Conservation (phyloP, 2,888 invertebrate genomes). For the Orchestes rusci region DNA sequence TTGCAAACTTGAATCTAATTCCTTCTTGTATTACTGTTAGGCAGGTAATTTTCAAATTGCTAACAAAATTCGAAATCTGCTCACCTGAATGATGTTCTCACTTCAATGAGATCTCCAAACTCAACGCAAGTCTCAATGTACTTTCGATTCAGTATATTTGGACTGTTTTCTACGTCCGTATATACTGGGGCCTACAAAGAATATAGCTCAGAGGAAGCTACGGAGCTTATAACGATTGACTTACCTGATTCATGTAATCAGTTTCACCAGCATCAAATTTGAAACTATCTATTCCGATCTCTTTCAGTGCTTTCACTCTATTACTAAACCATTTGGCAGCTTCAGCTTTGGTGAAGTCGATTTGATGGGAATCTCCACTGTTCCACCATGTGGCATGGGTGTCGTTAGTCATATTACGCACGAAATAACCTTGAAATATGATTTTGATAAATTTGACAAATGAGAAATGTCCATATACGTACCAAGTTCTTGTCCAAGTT, state of each 20-base stretch:
- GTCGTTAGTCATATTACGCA: conserved; percentile 41
- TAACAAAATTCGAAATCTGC: too few species aligned
- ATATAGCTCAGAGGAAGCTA: background rate
- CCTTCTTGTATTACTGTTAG: too few species aligned
- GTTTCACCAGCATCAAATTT: conserved; percentile 80
- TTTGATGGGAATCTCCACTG: conserved; percentile 50
- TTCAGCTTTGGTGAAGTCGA: conserved; percentile 67
- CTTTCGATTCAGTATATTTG: conserved; percentile 50
- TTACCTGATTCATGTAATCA: conserved; percentile 58
- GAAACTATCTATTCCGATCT: conserved; percentile 62
- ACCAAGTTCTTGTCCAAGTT: conserved; percentile 27
- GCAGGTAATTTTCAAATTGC: too few species aligned
- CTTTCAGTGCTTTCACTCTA: conserved; percentile 49
- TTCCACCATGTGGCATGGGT: conserved; percentile 48
- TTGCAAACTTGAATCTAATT: too few species aligned
- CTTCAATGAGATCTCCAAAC: conserved; percentile 60
- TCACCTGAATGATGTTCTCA: conserved; percentile 60
- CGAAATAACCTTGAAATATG: conserved; percentile 43
- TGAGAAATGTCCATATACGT: conserved; percentile 2
- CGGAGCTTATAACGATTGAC: background rate
- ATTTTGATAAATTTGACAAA: conserved; percentile 3
- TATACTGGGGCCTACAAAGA: conserved; percentile 26
- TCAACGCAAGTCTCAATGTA: conserved; percentile 52
- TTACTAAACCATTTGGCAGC: conserved; percentile 54
- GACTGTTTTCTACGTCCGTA: conserved; percentile 49